Evolutionary conservation across 2,888 invertebrate species (phyloP).

Genomic region (Cerceris ruficornis): DNA sequence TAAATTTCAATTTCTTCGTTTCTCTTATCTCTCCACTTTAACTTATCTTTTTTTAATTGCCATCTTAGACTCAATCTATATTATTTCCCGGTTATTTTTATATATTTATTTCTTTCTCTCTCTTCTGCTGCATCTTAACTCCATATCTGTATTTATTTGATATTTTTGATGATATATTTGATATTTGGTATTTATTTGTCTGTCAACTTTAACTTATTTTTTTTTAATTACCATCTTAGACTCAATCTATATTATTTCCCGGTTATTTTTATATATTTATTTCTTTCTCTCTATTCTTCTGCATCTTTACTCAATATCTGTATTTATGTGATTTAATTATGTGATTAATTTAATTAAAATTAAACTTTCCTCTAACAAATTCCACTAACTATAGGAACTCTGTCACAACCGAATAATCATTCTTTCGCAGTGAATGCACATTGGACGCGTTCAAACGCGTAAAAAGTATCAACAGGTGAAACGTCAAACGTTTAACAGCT

Average conservation of each 20-base stretch:
- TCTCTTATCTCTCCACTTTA: too few species aligned
- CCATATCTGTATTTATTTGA: too few species aligned
- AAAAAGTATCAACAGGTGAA: constrained; percentile 47
- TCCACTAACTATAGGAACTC: neutral
- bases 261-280: neutral
- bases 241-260: neutral
- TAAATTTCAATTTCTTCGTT: too few species aligned
- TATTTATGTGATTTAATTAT: too few species aligned
- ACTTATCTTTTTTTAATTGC: neutral
- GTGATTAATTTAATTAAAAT: too few species aligned
- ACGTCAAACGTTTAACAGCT: constrained; percentile 30
- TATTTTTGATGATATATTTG: too few species aligned
- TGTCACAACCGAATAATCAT: neutral
- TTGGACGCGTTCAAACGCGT: constrained; percentile 1
- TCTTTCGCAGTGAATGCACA: neutral
- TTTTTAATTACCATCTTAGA: neutral
- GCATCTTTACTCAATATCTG: too few species aligned
- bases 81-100: neutral
- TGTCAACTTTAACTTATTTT: too few species aligned
- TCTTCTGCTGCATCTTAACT: neutral
- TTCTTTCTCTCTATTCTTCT: neutral
- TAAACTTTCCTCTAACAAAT: neutral
- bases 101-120: neutral
- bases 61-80: neutral
- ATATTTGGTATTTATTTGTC: too few species aligned